Percentiles rank a stretch among this genome's conserved stretches.
These are phyloP conservation scores for Rhyzopertha dominica DNA, from an alignment of 1,140 invertebrate species.

Conservation along the genomic window DNA sequence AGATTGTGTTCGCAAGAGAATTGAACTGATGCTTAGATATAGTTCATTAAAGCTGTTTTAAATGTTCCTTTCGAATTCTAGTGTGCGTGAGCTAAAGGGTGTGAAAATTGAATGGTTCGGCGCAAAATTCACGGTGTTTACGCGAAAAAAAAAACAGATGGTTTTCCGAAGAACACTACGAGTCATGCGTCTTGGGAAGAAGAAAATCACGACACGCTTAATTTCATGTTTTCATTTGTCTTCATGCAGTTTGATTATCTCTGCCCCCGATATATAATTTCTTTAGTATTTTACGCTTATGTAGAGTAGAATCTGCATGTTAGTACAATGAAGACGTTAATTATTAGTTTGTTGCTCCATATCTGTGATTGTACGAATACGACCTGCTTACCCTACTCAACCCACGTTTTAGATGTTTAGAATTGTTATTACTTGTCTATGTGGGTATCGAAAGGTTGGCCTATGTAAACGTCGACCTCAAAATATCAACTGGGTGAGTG, in stretches of 20 bases:
- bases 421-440: slow-evolving; percentile 9
- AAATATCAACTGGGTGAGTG: slow-evolving; percentile 2
- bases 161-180: neutral
- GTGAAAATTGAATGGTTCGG: slow-evolving; percentile 19
- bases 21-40: slow-evolving; percentile 19
- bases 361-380: slow-evolving; percentile 29
- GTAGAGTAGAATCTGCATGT: slow-evolving; percentile 19
- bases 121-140: slow-evolving; percentile 17
- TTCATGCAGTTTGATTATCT: slow-evolving; percentile 13
- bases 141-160: slow-evolving; percentile 17
- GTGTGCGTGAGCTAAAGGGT: slow-evolving; percentile 18
- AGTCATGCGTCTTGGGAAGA: slow-evolving; percentile 11
- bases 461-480: slow-evolving; percentile 4
- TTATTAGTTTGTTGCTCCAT: slow-evolving; percentile 27
- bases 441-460: slow-evolving; percentile 3
- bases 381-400: too few relatives aligned
- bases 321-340: slow-evolving; percentile 20
- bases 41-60: slow-evolving; percentile 21
- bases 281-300: slow-evolving; percentile 32
- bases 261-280: slow-evolving; percentile 12
- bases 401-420: too few relatives aligned
- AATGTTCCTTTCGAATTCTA: slow-evolving; percentile 29
- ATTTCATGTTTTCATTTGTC: slow-evolving; percentile 7
- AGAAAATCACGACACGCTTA: slow-evolving; percentile 3
- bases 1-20: slow-evolving; percentile 31